Evolutionary conservation across 2,113 vertebrate species (phyloP), one percentile per base, ranked within the genome.

Genomic region (Rhynchopsitta pachyrhyncha): DNA sequence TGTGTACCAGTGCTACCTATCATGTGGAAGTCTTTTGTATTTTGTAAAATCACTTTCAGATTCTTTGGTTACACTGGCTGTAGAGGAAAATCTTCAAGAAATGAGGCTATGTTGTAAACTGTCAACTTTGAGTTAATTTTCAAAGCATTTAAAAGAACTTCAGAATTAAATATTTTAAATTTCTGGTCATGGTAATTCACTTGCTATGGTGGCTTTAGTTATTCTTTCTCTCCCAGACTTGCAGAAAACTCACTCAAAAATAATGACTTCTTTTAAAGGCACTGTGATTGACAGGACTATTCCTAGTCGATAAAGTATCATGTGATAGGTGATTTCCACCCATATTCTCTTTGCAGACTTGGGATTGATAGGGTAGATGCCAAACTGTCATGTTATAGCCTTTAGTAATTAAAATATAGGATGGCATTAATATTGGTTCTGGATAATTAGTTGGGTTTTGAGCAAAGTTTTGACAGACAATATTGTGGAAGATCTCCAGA

Each of bases 331-430:
- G 71, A 91, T 94, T 92, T 91, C 75, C 35, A 70, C 33, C 46
- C 46, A 41, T 93, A 44, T 57, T 87, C 67, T 95, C 70, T 93
- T 94, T 94, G 83, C 77, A 85, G 70, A 11, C 7, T 50, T 46
- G 23, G 31, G 29, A 79, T 87, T 96, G 77, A 86, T 87, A 82
- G 80, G 62, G 29, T 77, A 96, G n/a, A 42, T 92, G 85, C 82
- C 74, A 85, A 96, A 63, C 70, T 93, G 91, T 93, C 92, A 93
- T 5, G 4, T 85, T 92, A 37, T 80, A 76, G 67, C 81, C 81
- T 93, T 93, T 73, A 63, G 59, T 89, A 92, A 85, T 92, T 94
- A 95, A 95, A 92, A 90, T 89, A 86, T 39, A 75, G 63, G 28
- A 52, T 92, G 31, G 23, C 42, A 91, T 94, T 92, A 92, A 20